phyloP scores from a whole-genome alignment of 2,797 vertebrate genomes.

The Streptopelia turtur region DNA sequence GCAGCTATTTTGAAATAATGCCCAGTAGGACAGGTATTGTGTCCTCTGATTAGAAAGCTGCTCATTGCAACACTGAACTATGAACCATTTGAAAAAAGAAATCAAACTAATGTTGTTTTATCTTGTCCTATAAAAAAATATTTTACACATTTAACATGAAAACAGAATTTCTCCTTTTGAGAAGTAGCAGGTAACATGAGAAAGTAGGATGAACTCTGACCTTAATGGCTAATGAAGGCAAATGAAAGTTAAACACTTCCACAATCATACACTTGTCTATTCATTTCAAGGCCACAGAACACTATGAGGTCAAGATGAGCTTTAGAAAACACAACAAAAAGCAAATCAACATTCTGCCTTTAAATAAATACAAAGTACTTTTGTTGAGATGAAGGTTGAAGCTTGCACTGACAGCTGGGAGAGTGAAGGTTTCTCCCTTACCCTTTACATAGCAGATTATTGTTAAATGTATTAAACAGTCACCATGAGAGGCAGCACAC shows the following conservation, averaged over 20 bases:
- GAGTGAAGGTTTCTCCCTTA: neutral
- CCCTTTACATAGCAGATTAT: neutral
- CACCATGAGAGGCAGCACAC: accelerated
- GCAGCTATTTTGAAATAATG: neutral
- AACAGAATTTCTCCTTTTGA: neutral
- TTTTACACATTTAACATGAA: neutral
- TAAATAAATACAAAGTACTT: neutral
- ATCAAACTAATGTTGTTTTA: neutral
- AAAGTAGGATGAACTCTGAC: neutral
- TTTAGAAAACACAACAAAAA: constrained; percentile 12
- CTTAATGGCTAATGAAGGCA: neutral
- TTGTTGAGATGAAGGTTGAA: neutral
- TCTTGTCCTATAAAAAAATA: neutral
- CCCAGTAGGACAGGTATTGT: neutral
- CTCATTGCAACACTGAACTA: neutral
- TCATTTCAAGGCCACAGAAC: neutral
- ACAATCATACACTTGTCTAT: neutral
- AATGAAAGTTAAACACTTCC: constrained; percentile 23
- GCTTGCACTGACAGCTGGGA: neutral
- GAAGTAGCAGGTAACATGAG: neutral
- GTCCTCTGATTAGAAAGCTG: constrained; percentile 8
- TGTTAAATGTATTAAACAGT: neutral
- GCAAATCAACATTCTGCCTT: neutral
- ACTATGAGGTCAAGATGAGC: neutral
- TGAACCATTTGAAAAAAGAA: neutral